phyloP scores from a whole-genome alignment of 2,113 vertebrate genomes.

The Ptychochromis oligacanthus region DNA sequence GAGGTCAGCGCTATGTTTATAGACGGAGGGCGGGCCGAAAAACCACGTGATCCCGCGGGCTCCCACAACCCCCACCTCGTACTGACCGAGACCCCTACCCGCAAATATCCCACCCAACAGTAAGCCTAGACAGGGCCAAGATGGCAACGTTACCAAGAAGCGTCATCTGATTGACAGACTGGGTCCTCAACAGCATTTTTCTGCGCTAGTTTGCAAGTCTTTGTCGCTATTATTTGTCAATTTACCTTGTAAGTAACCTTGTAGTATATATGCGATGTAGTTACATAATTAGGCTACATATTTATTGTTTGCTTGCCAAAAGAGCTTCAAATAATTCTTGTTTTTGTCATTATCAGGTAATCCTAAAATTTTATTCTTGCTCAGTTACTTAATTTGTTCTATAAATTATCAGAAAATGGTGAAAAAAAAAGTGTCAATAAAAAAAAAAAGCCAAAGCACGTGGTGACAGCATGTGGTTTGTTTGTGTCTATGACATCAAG shows the following conservation, averaged over 20 bases:
- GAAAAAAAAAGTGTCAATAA: too few species aligned
- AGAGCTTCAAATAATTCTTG: accelerated
- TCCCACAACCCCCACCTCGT: background rate
- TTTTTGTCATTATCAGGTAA: background rate
- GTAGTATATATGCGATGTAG: background rate
- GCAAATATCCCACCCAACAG: background rate
- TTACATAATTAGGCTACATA: background rate
- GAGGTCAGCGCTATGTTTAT: constrained; percentile 64
- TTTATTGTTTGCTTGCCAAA: background rate
- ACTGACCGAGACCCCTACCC: background rate
- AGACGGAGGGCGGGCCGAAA: constrained; percentile 17
- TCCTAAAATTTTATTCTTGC: background rate
- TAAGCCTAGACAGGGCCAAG: background rate
- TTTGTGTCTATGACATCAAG: background rate
- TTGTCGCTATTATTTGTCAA: background rate
- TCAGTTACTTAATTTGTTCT: background rate
- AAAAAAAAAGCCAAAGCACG: too few species aligned
- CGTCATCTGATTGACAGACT: too few species aligned
- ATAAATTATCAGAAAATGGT: background rate
- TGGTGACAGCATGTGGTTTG: background rate
- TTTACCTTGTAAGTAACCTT: background rate
- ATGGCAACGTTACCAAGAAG: background rate
- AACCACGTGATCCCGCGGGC: constrained; percentile 61
- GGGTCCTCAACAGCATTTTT: background rate
- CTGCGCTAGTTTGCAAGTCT: background rate